A percentile compares a stretch with the other conserved stretches of the same genome.
These are phyloP conservation scores for Dromaius novaehollandiae DNA, from an alignment of 2,113 vertebrate species.

Conservation along the genomic window DNA sequence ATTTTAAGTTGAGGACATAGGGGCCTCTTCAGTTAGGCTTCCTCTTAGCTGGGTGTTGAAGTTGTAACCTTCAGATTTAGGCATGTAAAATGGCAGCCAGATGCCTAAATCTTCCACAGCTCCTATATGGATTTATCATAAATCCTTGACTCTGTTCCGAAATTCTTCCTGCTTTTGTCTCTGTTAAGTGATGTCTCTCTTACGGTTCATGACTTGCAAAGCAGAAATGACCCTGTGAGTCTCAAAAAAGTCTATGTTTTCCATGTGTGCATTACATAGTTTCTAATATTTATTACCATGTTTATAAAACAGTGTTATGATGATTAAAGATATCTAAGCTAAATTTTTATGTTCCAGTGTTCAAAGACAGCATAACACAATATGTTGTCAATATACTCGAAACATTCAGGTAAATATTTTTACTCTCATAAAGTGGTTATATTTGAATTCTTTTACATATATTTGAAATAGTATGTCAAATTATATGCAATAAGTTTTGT, in stretches of 20 bases:
- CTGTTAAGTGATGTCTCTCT: not conserved
- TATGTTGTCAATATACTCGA: not conserved
- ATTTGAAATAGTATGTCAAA: not conserved
- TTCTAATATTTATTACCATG: not conserved
- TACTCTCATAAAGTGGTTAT: not conserved
- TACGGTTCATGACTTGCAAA: not conserved
- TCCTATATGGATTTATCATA: not conserved
- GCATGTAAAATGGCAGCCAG: not conserved
- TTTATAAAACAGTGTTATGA: not conserved
- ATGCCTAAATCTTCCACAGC: not conserved
- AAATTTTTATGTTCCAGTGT: not conserved
- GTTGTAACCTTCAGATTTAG: not conserved
- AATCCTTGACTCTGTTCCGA: not conserved
- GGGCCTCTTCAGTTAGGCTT: not conserved
- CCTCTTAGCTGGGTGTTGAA: not conserved
- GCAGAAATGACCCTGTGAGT: not conserved
- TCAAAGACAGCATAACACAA: not conserved
- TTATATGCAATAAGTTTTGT: not conserved
- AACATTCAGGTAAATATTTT: not conserved
- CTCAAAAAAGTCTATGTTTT: not conserved
- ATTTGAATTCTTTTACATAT: not conserved
- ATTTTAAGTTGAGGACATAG: not conserved
- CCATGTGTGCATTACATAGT: not conserved
- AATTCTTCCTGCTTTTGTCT: not conserved
- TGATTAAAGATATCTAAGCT: not conserved